Base-by-base conservation (phyloP, 2,797 vertebrate genomes). In the Bradypodion ventrale region DNA sequence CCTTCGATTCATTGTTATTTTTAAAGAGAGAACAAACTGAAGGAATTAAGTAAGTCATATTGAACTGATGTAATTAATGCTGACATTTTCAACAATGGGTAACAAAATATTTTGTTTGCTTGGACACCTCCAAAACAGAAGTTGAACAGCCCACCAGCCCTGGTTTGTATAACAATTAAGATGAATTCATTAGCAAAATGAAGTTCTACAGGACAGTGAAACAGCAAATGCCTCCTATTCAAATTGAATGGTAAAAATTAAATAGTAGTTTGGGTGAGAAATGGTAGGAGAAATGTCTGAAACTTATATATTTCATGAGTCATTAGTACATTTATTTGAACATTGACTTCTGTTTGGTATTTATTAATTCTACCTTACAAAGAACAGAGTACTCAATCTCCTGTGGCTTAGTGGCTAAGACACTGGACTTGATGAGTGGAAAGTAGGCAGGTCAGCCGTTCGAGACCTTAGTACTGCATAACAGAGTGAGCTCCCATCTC, bases 61-160 rank as follows among this genome's bases (percentile, higher is more conserved):
- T 29, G 40, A 40, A 63, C 13, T 74, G 63, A 49, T 74, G 46
- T 75, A 82, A 82, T 49, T n/a, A 74, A 82, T 49, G 59, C 42
- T 75, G 70, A 74, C 42, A 74, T 63, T 72, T 70, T 59, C 59
- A 82, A 29, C n/a, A 16, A 46, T 6, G 56, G 62, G 59, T 19
- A 82, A 63, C 42, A 63, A 27, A 23, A 46, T 12, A 46, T 21
- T 35, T 49, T 73, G 70, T 74, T 63, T 63, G 40, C 70, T 46
- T 63, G 40, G 70, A 82, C 63, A 40, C 80, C 27, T 82, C 79
- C 16, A 70, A 46, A 19, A 74, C 2, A 9, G 7, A 72, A 42
- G 27, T 16, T 73, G n/a, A 74, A 63, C 29, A 73, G 6, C 69
- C 42, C 25, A 46, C 59, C 59, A 74, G 42, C 63, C 21, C 21